Conservation (phyloP, 53 echinoderm and acorn worm species). For the Pentamera pediparva region DNA sequence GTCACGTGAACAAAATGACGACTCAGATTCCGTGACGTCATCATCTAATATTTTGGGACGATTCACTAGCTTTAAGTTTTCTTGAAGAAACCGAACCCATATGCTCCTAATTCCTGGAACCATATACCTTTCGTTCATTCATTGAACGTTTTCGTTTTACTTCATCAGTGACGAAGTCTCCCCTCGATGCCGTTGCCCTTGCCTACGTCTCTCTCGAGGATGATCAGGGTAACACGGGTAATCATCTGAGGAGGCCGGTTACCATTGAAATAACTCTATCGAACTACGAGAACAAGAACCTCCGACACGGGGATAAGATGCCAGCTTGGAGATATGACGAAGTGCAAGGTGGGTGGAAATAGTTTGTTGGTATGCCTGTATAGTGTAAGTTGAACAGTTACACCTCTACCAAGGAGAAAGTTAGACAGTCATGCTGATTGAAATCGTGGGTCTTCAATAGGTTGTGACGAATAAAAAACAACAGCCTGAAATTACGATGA, state of each 20-base stretch:
- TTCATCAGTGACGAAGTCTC: neutral
- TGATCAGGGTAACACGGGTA: neutral
- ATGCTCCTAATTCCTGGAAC: too few species aligned
- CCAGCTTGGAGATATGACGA: constrained; percentile 19
- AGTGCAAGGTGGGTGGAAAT: neutral
- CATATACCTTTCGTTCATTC: too few species aligned
- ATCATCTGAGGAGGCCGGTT: neutral
- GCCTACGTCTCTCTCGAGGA: constrained; percentile 19
- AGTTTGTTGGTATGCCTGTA: neutral
- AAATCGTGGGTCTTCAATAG: too few species aligned
- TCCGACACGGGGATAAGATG: constrained; percentile 15
- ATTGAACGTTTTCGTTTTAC: neutral
- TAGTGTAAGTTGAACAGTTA: too few species aligned
- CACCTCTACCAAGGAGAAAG: too few species aligned
- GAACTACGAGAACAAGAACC: neutral
- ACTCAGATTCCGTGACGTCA: too few species aligned
- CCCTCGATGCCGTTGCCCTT: constrained; percentile 17
- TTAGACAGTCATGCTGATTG: too few species aligned
- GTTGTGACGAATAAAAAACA: too few species aligned
- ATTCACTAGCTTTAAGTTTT: neutral
- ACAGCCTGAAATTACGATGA: too few species aligned
- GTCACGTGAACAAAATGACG: too few species aligned
- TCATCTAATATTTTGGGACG: neutral
- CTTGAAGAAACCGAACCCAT: too few species aligned
- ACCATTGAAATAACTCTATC: constrained; percentile 8